These are phyloP conservation scores for Paraplagusia blochii DNA, from an alignment of 2,113 vertebrate species.

Conservation along the genomic window DNA sequence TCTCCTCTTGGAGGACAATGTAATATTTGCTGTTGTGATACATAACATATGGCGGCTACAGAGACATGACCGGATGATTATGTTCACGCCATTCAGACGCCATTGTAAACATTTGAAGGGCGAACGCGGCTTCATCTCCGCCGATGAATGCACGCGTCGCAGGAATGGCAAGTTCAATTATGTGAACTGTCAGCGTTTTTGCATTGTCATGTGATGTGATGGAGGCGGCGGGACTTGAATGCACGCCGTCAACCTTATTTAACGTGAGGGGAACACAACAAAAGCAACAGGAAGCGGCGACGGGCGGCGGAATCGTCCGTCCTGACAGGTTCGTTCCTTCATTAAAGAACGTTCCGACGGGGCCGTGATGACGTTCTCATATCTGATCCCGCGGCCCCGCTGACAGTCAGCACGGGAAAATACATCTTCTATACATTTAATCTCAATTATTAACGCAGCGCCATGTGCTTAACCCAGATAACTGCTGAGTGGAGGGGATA, in stretches of 20 bases:
- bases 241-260: constrained; percentile 32
- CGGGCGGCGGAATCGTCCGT: constrained; percentile 14
- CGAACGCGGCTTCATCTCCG: constrained; percentile 37
- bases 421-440: constrained; percentile 13
- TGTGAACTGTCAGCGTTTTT: constrained; percentile 26
- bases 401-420: constrained; percentile 12
- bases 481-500: constrained; percentile 33
- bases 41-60: constrained; percentile 6
- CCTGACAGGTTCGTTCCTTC: constrained; percentile 21
- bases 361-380: constrained; percentile 24
- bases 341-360: constrained; percentile 27
- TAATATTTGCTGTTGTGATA: background rate
- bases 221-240: constrained; percentile 42
- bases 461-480: constrained; percentile 32
- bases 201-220: constrained; percentile 45
- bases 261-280: constrained; percentile 13
- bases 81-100: constrained; percentile 32
- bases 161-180: constrained; percentile 46
- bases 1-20: background rate
- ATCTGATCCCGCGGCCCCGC: constrained; percentile 20
- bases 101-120: constrained; percentile 53
- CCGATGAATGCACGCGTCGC: constrained; percentile 29
- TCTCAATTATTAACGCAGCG: constrained; percentile 40
- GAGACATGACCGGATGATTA: constrained; percentile 30
- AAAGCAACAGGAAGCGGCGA: constrained; percentile 47